Base-by-base conservation (phyloP, 92 coral and sea anemone genomes). In the Pocillopora grandis region DNA sequence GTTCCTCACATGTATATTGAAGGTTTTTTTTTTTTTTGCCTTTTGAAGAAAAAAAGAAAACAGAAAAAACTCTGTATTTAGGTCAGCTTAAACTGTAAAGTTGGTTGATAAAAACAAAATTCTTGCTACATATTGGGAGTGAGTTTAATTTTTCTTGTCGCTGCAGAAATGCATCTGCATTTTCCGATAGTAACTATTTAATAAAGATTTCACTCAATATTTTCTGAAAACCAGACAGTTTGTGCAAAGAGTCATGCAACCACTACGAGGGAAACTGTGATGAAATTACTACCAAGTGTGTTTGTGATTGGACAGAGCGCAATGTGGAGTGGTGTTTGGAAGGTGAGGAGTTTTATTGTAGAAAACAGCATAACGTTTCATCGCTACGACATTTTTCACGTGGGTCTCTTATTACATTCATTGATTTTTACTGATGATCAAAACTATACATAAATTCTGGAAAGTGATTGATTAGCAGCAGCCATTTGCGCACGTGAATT, bases 301-400 rank as follows among this genome's bases (percentile, higher is more conserved):
- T 49, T n/a, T 80, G 84, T 80, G 84, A 80, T 80, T 10, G 63
- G 63, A 16, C 49, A 63, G 75, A 67, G 16, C 84, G 73, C 10
- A 68, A 17, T 49, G 75, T 62, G 52, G 73, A 57, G 33, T 66
- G 84, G 84, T 80, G 84, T n/a, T 14, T 49, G 55, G 73, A 66
- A 35, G 84, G 84, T 80, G 68, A 20, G 27, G n/a, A 78, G 0
- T 10, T 42, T 3, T 42, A 3, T 42, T 2, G 52, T 42, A 42
- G 52, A 42, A 42, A 3, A 42, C 52, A 42, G 8, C 52, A 42
- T 42, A 42, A 3, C 52, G 8, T 42, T 42, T 42, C 52, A 42
- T 42, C 52, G 52, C 0, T 42, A 7, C 52, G 27, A 62, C 5
- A 0, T 10, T n/a, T 17, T 19, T 19, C 27, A 19, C 23, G 7